These are phyloP conservation scores for Homarus americanus DNA, from an alignment of 1,140 invertebrate species.

Conservation along the genomic window DNA sequence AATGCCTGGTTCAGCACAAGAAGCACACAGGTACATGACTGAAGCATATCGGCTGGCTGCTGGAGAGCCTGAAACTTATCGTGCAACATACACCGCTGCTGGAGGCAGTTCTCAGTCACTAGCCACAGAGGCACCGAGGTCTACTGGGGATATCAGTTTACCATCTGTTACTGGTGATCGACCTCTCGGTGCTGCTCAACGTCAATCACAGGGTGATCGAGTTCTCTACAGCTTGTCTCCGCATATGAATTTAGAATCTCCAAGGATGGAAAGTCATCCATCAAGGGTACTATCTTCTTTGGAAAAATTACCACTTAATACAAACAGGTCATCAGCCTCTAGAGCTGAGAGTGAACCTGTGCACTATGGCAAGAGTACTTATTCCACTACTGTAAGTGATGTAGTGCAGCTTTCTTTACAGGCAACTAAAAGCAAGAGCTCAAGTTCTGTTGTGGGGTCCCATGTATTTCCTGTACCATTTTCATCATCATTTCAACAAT, in stretches of 20 bases:
- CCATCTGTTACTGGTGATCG: constrained; percentile 30
- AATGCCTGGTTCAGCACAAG: constrained; percentile 43
- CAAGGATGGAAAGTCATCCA: constrained; percentile 40
- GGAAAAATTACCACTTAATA: constrained; percentile 38
- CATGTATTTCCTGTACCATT: constrained; percentile 59
- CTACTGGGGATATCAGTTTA: constrained; percentile 23
- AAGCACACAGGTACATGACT: constrained; percentile 58
- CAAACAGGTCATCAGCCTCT: constrained; percentile 21
- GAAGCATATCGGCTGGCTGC: constrained; percentile 59
- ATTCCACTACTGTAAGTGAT: constrained; percentile 29
- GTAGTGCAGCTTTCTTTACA: constrained; percentile 24
- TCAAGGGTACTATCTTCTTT: constrained; percentile 11
- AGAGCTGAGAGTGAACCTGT: constrained; percentile 50
- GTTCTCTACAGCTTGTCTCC: not conserved
- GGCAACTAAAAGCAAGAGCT: constrained; percentile 32
- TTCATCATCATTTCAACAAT: constrained; percentile 51
- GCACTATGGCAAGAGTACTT: constrained; percentile 39
- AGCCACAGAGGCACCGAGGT: constrained; percentile 26
- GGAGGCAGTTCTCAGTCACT: constrained; percentile 27
- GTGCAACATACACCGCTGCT: constrained; percentile 27
- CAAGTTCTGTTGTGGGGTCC: constrained; percentile 27
- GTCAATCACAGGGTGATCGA: constrained; percentile 42
- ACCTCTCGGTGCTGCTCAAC: not conserved
- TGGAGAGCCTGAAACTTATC: constrained; percentile 42
- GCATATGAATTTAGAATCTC: constrained; percentile 40